Evolutionary conservation across 64 coral and sea anemone species (phyloP), one percentile per base, ranked within the genome.

Genomic region (Catalaphyllia jardinei): DNA sequence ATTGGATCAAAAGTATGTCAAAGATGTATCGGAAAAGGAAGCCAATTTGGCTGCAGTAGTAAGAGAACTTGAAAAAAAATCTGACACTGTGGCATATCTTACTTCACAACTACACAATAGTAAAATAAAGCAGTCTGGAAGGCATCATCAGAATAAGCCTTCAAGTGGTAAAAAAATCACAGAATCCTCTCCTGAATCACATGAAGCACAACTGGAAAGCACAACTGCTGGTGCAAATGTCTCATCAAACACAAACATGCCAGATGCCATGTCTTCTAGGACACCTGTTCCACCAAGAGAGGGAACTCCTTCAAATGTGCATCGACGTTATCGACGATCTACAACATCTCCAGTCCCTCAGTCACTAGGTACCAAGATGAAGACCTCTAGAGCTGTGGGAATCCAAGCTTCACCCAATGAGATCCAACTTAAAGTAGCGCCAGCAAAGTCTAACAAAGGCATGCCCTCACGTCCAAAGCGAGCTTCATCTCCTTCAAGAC

Each of bases 41-140:
- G 80, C 28, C 74, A 80, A 80, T 71, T 79, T 99, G 17, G 59
- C 88, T 46, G 71, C 86, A 60, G 72, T 99, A 29, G 88, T 86
- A 50, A 82, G 24, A 52, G 97, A 99, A 89, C 91, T 99, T 60
- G 92, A 95, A 86, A 76, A 92, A 60, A 99, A 99, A 60, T 95
- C 97, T 65, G 97, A 95, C 86, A 93, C 94, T 31, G 51, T 95
- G 73, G 97, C 97, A 20, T 99, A 95, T 86, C 94, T 99, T 74
- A 95, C 97, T 75, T 95, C 78, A 9, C 97, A 99, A 31, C 84
- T 99, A 28, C 97, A 99, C 78, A 85, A 87, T 60, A 87, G 82
- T 52, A 97, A 97, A 76, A 39, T 97, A 88, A 87, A 81, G 75
- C 81, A 97, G 29, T 78, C 79, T 84, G 87, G 86, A 60, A 79